Conservation (phyloP, 92 coral and sea anemone species). For the Parazoanthus darwini region DNA sequence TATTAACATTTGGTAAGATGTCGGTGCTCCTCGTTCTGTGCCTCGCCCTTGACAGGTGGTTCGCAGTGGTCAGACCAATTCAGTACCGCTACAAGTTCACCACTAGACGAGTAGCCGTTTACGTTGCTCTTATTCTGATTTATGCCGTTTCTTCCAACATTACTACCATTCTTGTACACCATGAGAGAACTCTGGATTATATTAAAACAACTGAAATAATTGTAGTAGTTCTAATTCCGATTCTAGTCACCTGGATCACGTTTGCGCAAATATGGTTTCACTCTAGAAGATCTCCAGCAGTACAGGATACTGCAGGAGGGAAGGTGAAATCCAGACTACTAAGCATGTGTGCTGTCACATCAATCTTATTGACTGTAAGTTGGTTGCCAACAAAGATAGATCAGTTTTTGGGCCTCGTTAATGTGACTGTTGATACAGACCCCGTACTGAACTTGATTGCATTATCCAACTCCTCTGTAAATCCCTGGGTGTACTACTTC, state of each 20-base stretch:
- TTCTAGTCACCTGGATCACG: neutral
- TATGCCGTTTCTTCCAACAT: neutral
- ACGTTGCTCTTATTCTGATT: neutral
- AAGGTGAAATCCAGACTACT: neutral
- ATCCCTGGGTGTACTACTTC: constrained; percentile 25
- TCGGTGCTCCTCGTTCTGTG: neutral
- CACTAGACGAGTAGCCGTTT: neutral
- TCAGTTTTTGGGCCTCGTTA: neutral
- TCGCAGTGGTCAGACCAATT: neutral
- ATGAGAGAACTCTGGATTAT: neutral
- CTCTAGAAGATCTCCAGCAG: neutral
- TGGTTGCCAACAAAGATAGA: neutral
- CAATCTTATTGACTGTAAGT: neutral
- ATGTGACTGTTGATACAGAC: neutral
- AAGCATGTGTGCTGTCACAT: neutral
- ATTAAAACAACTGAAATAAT: neutral
- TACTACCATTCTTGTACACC: neutral
- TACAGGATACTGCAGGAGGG: neutral
- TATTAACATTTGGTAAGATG: neutral
- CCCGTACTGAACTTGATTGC: neutral
- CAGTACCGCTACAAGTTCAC: neutral
- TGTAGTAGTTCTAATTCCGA: neutral
- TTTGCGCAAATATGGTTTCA: neutral
- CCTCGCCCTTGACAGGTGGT: neutral
- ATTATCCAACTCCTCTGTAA: neutral